Base-by-base conservation (phyloP, 2,113 vertebrate genomes). In the Pachypanchax playfairii region DNA sequence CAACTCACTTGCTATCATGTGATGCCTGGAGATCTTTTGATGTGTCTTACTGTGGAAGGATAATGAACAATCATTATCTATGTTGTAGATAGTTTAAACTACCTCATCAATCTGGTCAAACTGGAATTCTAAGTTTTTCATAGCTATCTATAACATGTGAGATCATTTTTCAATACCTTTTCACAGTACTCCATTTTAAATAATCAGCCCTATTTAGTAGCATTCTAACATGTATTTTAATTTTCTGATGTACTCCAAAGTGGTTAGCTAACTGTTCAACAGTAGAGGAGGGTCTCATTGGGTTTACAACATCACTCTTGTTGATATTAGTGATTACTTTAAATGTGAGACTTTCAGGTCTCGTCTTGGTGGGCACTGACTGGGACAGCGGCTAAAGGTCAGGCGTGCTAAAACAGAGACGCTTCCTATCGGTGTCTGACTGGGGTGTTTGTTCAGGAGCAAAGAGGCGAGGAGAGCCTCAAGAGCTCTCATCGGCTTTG, bases 391-490 rank as follows among this genome's bases (percentile, higher is more conserved):
- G 73, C 79, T 79, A 84, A 88, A 86, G 87, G 84, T 88, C 85
- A 86, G 70, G 18, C 70, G 54, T 74, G 82, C 70, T 82, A 56
- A 77, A 83, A 83, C 78, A 85, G 60, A 78, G 55, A 76, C 48
- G 59, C 68, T 84, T 83, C 81, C 77, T 81, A 59, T 73, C 73
- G 73, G 74, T 84, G 85, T 83, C 82, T 86, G 76, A 77, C 76
- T 69, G 63, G 51, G 2, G 49, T 90, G 82, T 90, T 90, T 89
- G 83, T 73, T 78, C 82, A 83, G 86, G 81, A 36, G 62, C 70
- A 51, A 65, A 71, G 72, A 84, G 82, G 74, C 69, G 54, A 83
- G 74, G 57, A 66, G 81, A 82, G 75, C 48, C 63, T 51, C 50
- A 12, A 52, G 51, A 29, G 14, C 73, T 79, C 69, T 85, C 80